Conservation (phyloP, 2,113 vertebrate genomes). For the Neoarius graeffei region DNA sequence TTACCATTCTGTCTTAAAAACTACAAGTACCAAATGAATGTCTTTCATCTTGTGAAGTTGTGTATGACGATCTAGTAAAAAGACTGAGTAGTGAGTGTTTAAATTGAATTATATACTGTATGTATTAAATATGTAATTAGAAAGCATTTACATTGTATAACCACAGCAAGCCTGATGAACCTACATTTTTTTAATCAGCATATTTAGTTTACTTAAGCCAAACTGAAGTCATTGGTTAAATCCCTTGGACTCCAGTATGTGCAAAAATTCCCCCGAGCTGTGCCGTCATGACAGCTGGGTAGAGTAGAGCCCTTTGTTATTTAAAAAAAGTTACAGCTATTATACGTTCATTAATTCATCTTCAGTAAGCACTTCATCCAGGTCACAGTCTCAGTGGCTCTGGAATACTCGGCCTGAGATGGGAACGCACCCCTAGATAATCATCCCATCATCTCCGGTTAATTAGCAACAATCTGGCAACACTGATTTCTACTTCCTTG, state of each 20-base stretch:
- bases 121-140: not conserved
- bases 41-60: not conserved
- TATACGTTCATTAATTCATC: not conserved
- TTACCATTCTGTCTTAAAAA: too few relatives aligned
- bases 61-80: not conserved
- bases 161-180: not conserved
- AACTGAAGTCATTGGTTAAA: not conserved
- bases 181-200: not conserved
- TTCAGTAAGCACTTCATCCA: not conserved
- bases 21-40: too few relatives aligned
- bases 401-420: not conserved
- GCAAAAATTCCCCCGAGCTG: not conserved
- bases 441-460: not conserved
- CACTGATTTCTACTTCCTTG: too few relatives aligned
- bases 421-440: not conserved
- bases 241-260: not conserved
- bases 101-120: not conserved
- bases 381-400: not conserved
- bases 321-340: not conserved
- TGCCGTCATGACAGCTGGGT: not conserved
- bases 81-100: not conserved
- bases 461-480: too few relatives aligned
- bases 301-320: too few relatives aligned
- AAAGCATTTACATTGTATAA: not conserved
- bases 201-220: not conserved